phyloP scores from a whole-genome alignment of 2,888 invertebrate species.

The Apamea epomidion region DNA sequence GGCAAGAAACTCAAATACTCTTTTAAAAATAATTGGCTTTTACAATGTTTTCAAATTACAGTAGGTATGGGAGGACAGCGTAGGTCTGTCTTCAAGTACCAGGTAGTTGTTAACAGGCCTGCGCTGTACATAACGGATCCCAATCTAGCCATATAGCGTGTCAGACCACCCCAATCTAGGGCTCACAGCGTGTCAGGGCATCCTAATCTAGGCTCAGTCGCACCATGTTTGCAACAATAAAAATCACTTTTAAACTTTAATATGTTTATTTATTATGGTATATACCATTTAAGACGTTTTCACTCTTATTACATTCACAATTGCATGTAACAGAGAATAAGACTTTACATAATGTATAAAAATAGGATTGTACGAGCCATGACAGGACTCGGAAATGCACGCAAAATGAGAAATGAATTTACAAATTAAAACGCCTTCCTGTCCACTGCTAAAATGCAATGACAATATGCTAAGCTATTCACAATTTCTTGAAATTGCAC shows the following conservation, averaged over 20 bases:
- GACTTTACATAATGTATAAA: conserved; percentile 90
- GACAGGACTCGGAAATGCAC: conserved; percentile 87
- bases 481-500: conserved; percentile 85
- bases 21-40: no score
- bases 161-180: no score
- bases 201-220: not conserved
- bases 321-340: conserved; percentile 88
- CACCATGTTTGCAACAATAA: conserved; percentile 7
- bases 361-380: conserved; percentile 89
- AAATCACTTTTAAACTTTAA: conserved; percentile 81
- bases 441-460: conserved; percentile 89
- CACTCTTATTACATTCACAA: conserved; percentile 86
- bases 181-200: not conserved
- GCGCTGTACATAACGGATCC: no score
- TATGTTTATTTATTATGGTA: conserved; percentile 88
- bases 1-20: no score
- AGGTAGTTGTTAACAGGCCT: no score
- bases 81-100: no score
- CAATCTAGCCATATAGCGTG: no score
- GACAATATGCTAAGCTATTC: conserved; percentile 84
- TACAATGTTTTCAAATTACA: no score
- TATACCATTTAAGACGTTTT: conserved; percentile 85
- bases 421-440: conserved; percentile 83
- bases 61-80: no score
- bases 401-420: conserved; percentile 87